Base-by-base conservation (phyloP, 2,113 vertebrate genomes). In the Elaphurus davidianus region DNA sequence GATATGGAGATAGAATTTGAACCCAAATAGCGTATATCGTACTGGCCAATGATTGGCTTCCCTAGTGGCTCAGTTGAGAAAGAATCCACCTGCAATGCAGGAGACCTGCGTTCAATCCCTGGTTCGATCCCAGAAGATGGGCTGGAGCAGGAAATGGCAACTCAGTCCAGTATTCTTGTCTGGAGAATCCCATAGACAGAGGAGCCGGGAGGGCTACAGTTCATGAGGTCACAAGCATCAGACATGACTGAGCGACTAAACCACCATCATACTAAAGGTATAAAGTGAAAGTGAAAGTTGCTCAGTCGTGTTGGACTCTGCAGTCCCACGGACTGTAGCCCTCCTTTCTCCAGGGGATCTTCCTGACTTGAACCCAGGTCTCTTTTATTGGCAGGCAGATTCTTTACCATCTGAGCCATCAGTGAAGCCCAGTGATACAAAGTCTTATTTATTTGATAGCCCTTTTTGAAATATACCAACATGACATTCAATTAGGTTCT, bases 401-500 rank as follows among this genome's bases (percentile, higher is more conserved):
- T 71, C n/a, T 71, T 71, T 40, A 71, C 67, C n/a, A 71, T 71
- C 19, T 71, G 67, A 71, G 19, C n/a, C 10, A 71, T 10, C 67
- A 71, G 67, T 36, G 67, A 71, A 71, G 10, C n/a, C 33, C 78
- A 43, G 71, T 94, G 60, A 60, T 87, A 30, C 60, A 78, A 90
- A 94, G 25, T 23, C 25, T 89, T 52, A 15, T 2, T 19, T 93
- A n/a, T 95, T 89, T 88, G 33, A 89, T 50, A 89, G 23, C 47
- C 59, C 9, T 82, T 67, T 83, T 78, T 85, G 15, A 25, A 91
- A 60, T 57, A 45, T 96, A 19, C 40, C 28, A 88, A 91, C n/a
- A 76, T 47, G n/a, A 52, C 25, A 52, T 86, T 89, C 67, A 92
- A 81, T 95, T 94, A 67, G 92, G 36, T 95, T 96, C 21, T 54